Evolutionary conservation across 1,140 invertebrate species (phyloP).

Genomic region (Pogonomyrmex barbatus): DNA sequence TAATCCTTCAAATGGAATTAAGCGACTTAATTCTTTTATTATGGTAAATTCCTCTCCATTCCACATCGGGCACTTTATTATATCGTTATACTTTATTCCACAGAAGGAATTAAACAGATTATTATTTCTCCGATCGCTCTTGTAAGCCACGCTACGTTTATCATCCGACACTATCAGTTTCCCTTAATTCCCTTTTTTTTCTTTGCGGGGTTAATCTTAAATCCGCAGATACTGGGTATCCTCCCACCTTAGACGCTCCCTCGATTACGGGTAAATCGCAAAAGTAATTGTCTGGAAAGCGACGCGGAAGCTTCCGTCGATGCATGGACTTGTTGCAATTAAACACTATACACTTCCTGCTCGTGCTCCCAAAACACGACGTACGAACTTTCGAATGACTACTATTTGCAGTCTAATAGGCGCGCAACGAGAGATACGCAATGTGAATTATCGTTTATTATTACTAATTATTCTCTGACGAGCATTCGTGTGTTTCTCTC

Average conservation of each 20-base stretch:
- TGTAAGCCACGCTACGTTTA: neutral
- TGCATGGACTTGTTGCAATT: conserved; percentile 66
- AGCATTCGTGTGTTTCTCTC: neutral
- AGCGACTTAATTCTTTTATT: conserved; percentile 11
- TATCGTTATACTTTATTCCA: conserved; percentile 9
- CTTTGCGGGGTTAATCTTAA: neutral
- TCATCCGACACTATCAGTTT: conserved; percentile 4
- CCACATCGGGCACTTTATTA: conserved; percentile 30
- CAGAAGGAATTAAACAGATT: conserved; percentile 25
- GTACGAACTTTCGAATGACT: conserved; percentile 68
- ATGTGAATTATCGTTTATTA: conserved; percentile 55
- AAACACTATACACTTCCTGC: conserved; percentile 76
- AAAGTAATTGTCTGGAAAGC: conserved; percentile 61
- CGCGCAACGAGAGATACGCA: conserved; percentile 68
- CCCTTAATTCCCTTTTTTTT: neutral
- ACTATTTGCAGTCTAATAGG: conserved; percentile 70
- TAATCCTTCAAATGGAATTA: conserved; percentile 41
- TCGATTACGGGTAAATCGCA: conserved; percentile 46
- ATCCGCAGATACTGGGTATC: neutral
- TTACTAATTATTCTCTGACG: conserved; percentile 49
- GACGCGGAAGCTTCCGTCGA: conserved; percentile 43
- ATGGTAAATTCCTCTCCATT: conserved; percentile 7
- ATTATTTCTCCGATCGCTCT: conserved; percentile 1
- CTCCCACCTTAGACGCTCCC: conserved; percentile 10
- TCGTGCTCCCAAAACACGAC: conserved; percentile 61